A percentile compares a stretch with the other conserved stretches of the same genome.
Evolutionary conservation across 2,888 invertebrate genomes (phyloP).

Genomic region (Ophion ellenae): DNA sequence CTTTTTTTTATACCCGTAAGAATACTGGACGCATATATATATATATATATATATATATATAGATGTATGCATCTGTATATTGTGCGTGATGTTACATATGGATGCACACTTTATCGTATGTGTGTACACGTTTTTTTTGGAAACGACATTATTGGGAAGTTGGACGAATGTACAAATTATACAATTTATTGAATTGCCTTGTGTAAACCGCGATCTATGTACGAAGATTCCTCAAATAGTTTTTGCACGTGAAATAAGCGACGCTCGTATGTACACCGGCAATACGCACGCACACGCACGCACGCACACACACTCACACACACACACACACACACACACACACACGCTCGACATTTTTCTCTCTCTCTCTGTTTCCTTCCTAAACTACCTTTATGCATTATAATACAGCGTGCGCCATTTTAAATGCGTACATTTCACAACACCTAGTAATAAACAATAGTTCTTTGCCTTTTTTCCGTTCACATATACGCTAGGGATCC

Average conservation of each 20-base stretch:
- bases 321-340: too few species aligned
- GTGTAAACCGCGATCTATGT: conserved; percentile 1
- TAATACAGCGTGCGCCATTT: conserved; percentile 66
- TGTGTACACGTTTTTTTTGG: background rate
- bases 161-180: conserved; percentile 29
- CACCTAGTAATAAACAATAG: conserved; percentile 70
- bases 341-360: conserved; percentile 18
- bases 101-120: conserved; percentile 31
- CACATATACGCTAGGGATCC: conserved; percentile 58
- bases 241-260: too few species aligned
- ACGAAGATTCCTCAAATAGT: conserved; percentile 40
- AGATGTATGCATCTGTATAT: conserved; percentile 4
- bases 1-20: conserved; percentile 53
- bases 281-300: background rate
- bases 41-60: background rate
- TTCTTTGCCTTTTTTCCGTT: conserved; percentile 67
- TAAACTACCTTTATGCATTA: conserved; percentile 56
- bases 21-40: conserved; percentile 66
- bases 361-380: conserved; percentile 7
- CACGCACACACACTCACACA: conserved; percentile 13
- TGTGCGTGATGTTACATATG: conserved; percentile 58
- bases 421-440: conserved; percentile 68
- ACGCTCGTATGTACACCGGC: too few species aligned
- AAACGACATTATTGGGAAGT: conserved; percentile 28
- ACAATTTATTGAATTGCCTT: background rate